Evolutionary conservation across 64 coral and sea anemone species (phyloP).

Genomic region (Montipora cactus): DNA sequence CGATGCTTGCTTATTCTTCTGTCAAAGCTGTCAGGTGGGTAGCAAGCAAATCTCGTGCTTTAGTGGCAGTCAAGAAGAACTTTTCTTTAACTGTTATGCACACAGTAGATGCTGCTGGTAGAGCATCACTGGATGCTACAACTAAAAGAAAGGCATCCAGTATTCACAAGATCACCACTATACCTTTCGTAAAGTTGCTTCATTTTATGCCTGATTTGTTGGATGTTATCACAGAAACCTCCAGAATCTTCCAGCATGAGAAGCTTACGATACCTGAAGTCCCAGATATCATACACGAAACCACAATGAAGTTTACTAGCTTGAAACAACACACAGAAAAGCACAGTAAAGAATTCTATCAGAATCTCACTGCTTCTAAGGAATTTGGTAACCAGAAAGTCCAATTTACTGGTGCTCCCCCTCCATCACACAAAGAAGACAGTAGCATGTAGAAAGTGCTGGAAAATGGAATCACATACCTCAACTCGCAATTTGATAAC

Average conservation of each 20-base stretch:
- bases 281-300: constrained; percentile 38
- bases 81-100: constrained; percentile 23
- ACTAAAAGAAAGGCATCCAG: constrained; percentile 30
- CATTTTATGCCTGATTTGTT: constrained; percentile 37
- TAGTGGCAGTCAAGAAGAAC: not conserved
- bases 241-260: constrained; percentile 38
- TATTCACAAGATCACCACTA: constrained; percentile 58
- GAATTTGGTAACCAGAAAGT: constrained; percentile 40
- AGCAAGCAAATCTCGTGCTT: not conserved
- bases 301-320: constrained; percentile 43
- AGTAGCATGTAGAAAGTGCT: constrained; percentile 37
- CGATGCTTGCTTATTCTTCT: not conserved
- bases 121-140: constrained; percentile 31
- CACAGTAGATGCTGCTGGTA: constrained; percentile 34
- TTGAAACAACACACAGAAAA: constrained; percentile 52
- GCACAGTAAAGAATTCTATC: constrained; percentile 58
- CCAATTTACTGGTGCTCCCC: not conserved
- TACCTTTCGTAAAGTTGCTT: constrained; percentile 18
- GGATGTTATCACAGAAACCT: constrained; percentile 54
- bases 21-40: constrained; percentile 39
- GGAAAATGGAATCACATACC: constrained; percentile 39
- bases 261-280: constrained; percentile 46
- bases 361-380: constrained; percentile 45
- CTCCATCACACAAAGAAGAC: constrained; percentile 42
- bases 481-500: constrained; percentile 38